phyloP scores from a whole-genome alignment of 2,888 invertebrate genomes.

The Linnaemya vulpina region DNA sequence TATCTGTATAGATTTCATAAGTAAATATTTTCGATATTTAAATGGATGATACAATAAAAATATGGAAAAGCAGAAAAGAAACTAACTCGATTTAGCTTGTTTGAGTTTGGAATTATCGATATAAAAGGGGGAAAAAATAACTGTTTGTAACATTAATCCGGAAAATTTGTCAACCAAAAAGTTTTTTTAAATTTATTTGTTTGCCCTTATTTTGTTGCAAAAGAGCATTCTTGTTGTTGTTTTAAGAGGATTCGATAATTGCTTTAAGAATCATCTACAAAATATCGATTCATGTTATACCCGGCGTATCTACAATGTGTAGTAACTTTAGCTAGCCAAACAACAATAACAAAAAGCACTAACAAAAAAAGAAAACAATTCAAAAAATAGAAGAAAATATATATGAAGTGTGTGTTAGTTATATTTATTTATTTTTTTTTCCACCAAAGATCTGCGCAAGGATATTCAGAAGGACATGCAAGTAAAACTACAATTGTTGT shows the following conservation, averaged over 20 bases:
- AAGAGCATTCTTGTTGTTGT: conserved; percentile 2
- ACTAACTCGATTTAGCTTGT: not conserved
- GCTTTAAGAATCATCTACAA: conserved; percentile 58
- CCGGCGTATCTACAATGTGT: not conserved
- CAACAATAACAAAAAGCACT: conserved; percentile 4
- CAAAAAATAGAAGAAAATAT: conserved; percentile 2
- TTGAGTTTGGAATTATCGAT: not conserved
- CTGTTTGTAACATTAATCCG: conserved; percentile 47
- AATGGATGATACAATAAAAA: no score
- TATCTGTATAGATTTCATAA: no score
- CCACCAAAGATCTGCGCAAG: no score
- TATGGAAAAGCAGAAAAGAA: not conserved
- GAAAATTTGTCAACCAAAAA: conserved; percentile 48
- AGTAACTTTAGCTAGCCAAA: not conserved
- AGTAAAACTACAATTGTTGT: no score
- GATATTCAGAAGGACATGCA: no score
- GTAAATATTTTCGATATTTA: no score
- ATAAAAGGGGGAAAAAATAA: not conserved
- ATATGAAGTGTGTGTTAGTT: conserved; percentile 10
- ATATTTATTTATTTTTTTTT: not conserved
- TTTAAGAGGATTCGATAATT: conserved; percentile 62
- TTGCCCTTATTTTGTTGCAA: conserved; percentile 11
- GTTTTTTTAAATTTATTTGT: conserved; percentile 13
- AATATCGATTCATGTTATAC: conserved; percentile 49
- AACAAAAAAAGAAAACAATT: conserved; percentile 28